Evolutionary conservation across 30 jellyfish, hydroid and myxozoan genomes (phyloP).

Genomic region (Hydractinia echinata): DNA sequence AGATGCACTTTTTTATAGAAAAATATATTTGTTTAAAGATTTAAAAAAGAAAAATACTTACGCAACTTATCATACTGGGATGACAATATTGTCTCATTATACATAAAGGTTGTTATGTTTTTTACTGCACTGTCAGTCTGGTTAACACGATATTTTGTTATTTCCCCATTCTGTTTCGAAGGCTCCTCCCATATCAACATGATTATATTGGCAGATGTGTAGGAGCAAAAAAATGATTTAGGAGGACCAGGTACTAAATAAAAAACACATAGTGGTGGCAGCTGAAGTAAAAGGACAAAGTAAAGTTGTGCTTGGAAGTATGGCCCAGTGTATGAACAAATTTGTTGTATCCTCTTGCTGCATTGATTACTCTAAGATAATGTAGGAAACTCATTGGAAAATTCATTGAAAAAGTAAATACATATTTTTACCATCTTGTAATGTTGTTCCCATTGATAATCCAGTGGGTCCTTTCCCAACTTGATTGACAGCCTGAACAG

Average conservation of each 20-base stretch:
- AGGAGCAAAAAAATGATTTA: not conserved
- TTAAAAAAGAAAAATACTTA: too few species aligned
- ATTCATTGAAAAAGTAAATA: not conserved
- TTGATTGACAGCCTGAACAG: slow-evolving; percentile 2
- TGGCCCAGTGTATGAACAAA: not conserved
- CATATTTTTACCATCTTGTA: slow-evolving; percentile 6
- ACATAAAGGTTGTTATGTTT: too few species aligned
- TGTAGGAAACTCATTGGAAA: not conserved
- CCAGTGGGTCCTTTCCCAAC: not conserved
- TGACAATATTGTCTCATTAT: too few species aligned
- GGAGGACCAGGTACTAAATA: slow-evolving; percentile 18
- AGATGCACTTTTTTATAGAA: too few species aligned
- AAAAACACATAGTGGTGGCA: not conserved
- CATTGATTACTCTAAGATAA: not conserved
- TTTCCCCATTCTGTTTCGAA: not conserved
- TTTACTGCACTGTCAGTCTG: too few species aligned
- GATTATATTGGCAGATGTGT: not conserved
- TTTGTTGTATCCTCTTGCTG: not conserved
- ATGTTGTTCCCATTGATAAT: not conserved
- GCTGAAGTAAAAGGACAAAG: not conserved
- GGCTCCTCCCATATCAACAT: not conserved
- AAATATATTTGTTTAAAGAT: too few species aligned
- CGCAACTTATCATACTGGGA: too few species aligned
- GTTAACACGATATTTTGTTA: not conserved
- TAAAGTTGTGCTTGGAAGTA: not conserved